These are phyloP conservation scores for Meloidogyne floridensis DNA, from an alignment of 1,140 invertebrate species.

Conservation along the genomic window DNA sequence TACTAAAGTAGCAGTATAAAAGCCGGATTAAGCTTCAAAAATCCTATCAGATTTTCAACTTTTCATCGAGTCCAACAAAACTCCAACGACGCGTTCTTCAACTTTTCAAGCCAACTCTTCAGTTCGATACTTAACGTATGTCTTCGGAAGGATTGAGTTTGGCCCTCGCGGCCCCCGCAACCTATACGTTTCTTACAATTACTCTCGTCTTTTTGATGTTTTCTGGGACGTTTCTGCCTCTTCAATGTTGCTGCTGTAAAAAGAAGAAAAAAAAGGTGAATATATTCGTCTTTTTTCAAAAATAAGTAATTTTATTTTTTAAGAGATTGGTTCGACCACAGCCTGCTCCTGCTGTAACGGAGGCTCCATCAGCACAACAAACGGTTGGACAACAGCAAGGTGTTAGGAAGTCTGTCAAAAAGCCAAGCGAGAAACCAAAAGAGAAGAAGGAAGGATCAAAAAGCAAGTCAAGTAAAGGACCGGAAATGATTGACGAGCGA, in stretches of 20 bases:
- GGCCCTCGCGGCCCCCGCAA: not conserved
- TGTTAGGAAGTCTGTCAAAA: not conserved
- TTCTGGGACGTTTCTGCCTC: not conserved
- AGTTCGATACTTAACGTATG: not conserved
- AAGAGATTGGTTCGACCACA: not conserved
- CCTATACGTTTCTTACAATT: not conserved
- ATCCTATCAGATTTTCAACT: no score
- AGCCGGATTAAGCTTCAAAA: no score
- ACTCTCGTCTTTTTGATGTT: not conserved
- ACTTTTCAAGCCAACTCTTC: not conserved
- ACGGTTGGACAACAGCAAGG: not conserved
- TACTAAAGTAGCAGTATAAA: no score
- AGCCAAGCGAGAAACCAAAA: not conserved
- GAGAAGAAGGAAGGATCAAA: conserved; percentile 5
- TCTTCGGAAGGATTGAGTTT: not conserved
- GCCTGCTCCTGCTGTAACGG: not conserved
- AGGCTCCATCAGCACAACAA: not conserved
- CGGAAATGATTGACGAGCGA: conserved; percentile 1
- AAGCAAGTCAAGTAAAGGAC: not conserved
- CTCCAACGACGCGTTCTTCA: no score
- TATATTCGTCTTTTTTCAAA: not conserved
- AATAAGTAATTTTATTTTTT: not conserved
- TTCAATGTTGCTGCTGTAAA: not conserved
- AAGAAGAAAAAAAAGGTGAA: conserved; percentile 1
- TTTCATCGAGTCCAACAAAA: no score